Conservation (phyloP, 2,797 vertebrate species). For the Epinephelus malabaricus region DNA sequence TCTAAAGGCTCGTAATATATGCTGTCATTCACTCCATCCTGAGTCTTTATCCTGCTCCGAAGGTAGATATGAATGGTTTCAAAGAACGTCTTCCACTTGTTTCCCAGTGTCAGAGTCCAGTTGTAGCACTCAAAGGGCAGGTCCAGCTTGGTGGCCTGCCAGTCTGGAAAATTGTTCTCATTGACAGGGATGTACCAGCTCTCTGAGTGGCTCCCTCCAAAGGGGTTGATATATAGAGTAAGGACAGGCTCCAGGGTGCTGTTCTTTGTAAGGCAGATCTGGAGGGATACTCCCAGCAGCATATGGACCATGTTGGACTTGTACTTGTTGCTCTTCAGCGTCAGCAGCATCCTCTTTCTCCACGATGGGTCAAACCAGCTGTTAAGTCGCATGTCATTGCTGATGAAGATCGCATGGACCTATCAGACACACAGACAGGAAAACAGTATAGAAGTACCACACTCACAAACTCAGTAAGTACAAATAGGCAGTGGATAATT, state of each 20-base stretch:
- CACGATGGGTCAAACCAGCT: constrained; percentile 99
- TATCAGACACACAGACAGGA: constrained; percentile 32
- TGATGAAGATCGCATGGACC: constrained; percentile 98
- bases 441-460: background rate
- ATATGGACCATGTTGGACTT: constrained; percentile 98
- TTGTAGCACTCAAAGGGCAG: constrained; percentile 97
- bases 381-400: constrained; percentile 98
- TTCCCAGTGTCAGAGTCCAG: constrained; percentile 96
- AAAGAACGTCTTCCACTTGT: constrained; percentile 99
- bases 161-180: constrained; percentile 94
- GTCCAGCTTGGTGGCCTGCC: constrained; percentile 95
- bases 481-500: background rate
- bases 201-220: constrained; percentile 98
- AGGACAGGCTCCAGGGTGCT: constrained; percentile 96
- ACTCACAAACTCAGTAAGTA: background rate
- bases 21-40: constrained; percentile 89
- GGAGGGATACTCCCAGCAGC: constrained; percentile 95
- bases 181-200: constrained; percentile 97
- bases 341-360: constrained; percentile 97
- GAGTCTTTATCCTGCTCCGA: constrained; percentile 93
- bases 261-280: constrained; percentile 98
- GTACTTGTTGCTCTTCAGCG: constrained; percentile 98
- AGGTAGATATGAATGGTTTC: constrained; percentile 98
- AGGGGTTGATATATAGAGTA: constrained; percentile 96
- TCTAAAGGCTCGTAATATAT: constrained; percentile 95